Base-by-base conservation (phyloP, 2,797 vertebrate species). In the Psittacula echo region DNA sequence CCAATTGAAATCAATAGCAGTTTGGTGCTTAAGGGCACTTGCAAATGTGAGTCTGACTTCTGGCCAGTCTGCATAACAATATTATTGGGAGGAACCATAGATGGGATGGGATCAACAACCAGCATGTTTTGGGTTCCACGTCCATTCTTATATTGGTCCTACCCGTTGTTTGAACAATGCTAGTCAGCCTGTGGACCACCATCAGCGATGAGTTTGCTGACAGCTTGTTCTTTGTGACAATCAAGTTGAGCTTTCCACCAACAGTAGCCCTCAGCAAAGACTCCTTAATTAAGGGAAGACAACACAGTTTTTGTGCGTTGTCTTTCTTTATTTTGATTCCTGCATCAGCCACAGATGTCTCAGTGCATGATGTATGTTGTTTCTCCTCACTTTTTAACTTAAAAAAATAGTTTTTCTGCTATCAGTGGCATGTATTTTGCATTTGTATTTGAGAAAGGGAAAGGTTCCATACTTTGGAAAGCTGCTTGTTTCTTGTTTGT, bases 161-260 rank as follows among this genome's bases (percentile, higher is more conserved):
- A 44, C 74, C 61, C 94, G 83, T 92, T 95, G 88, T 95, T 83
- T 89, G 37, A 71, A 50, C 13, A 48, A 29, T 67, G 37, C 56
- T 87, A 44, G 76, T 70, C 47, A 85, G 74, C 74, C 64, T 75
- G 74, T 2, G 7, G 89, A 94, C 86, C 78, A 65, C 37, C 39
- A 87, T 71, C 75, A 62, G 47, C 0, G 24, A 53, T 30, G 80
- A 71, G 48, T 51, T 87, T 90, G 92, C 60, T 16, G 37, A 92
- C 90, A 96, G 68, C 75, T 77, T 62, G 48, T 86, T 84, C 74
- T 94, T 79, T 90, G 51, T 94, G 81, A 47, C 32, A 22, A 41
- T 79, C 24, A 29, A 78, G n/a, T 44, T 47, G 71, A 85, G 64
- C 48, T 90, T 90, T 89, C 56, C 70, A 67, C 26, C 76, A 77